A percentile compares a stretch with the other conserved stretches of the same genome.
These are phyloP conservation scores for Clepsis dumicolana DNA, from an alignment of 2,888 invertebrate genomes.

Conservation along the genomic window DNA sequence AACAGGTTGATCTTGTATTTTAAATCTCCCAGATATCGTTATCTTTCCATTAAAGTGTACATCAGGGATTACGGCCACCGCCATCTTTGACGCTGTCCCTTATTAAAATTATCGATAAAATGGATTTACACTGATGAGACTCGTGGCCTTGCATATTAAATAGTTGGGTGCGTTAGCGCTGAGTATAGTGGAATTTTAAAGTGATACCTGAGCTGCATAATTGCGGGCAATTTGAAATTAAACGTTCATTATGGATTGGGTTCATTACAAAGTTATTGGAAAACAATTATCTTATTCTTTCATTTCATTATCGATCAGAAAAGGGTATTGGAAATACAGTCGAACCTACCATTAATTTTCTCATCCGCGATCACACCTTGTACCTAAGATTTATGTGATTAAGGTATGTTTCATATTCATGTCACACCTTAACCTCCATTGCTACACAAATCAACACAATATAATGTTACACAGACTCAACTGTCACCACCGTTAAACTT, in stretches of 20 bases:
- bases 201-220: slow-evolving; percentile 31
- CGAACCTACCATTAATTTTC: no score
- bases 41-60: slow-evolving; percentile 62
- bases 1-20: slow-evolving; percentile 36
- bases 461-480: no score
- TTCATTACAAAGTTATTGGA: background rate
- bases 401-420: no score
- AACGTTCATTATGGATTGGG: background rate
- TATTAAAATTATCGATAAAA: slow-evolving; percentile 64
- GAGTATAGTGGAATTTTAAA: slow-evolving; percentile 31
- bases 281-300: no score
- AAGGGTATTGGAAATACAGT: no score
- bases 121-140: slow-evolving; percentile 69
- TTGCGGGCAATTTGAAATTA: slow-evolving; percentile 28
- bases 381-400: no score
- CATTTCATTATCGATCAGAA: no score
- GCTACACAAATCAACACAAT: no score
- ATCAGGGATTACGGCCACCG: slow-evolving; percentile 54
- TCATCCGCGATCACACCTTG: no score
- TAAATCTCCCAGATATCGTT: slow-evolving; percentile 51
- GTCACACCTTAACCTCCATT: no score
- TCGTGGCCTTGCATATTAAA: slow-evolving; percentile 66
- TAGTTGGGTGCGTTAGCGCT: slow-evolving; percentile 43
- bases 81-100: slow-evolving; percentile 56
- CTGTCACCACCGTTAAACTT: no score